Base-by-base conservation (phyloP, 2,888 invertebrate species). In the Nomada ferruginata region DNA sequence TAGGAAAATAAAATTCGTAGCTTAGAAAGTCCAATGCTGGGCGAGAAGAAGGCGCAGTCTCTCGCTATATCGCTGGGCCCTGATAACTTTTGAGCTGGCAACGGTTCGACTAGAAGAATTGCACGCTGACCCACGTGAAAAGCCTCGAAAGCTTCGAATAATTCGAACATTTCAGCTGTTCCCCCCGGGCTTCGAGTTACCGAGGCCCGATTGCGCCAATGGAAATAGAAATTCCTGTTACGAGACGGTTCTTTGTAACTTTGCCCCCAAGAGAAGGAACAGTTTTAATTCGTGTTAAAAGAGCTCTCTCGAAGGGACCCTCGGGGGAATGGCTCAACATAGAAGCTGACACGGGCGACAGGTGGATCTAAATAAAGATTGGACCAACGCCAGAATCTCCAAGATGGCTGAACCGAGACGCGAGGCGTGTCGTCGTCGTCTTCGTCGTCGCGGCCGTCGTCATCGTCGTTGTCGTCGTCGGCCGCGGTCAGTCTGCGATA, bases 291-390 rank as follows among this genome's bases (percentile, higher is more conserved):
- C 89, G 84, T 83, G 86, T 84, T 79, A 86, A 79, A 79, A 88
- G 83, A 86, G 76, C 72, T 84, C 88, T 84, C 88, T 79, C 74
- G 61, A 65, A 78, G 70, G 76, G 76, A 29, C 52, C 64, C 76
- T 76, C 83, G 76, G 70, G 71, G 73, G 82, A 73, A 79, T 77
- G 80, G 66, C 72, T 79, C 75, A 80, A 78, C 74, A 74, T 85
- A 85, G 88, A 85, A 89, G 89, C 89, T 92, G 91, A 93, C 93
- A 92, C 91, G 91, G 85, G 91, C 91, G 93, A 93, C 93, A 94
- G 93, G 93, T 94, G 93, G 93, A 91, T 93, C 93, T 93, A 94
- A 93, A 94, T 94, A 92, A 93, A 94, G 93, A 92, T 91, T 93
- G 93, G 93, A 93, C 91, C 91, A 87, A 87, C 90, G 93, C 93